Base-by-base conservation (phyloP, 1,140 invertebrate species). In the Neodiprion pinetum region DNA sequence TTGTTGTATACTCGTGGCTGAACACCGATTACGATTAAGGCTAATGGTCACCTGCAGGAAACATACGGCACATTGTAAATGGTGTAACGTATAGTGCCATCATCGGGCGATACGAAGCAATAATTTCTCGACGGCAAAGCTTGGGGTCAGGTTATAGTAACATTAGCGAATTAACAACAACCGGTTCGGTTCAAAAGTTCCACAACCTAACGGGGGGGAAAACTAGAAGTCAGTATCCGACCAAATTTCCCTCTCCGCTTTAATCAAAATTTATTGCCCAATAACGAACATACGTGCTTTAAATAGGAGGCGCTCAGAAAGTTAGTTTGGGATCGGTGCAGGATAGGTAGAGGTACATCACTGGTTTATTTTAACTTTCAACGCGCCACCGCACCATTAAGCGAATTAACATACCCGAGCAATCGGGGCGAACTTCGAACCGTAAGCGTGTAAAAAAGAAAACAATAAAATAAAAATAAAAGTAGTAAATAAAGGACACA, bases 131-230 rank as follows among this genome's bases (percentile, higher is more conserved):
- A 61, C 11, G 9, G 53, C 11, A 61, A 61, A 5, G 53, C 3
- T 4, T 61, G 53, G n/a, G 53, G 53, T 61, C 11, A 61, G 11
- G 53, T 61, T 61, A 61, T 61, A 14, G 53, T 61, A 14, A 61
- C 53, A 61, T 61, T 61, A 61, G 53, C 53, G 53, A 61, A 61
- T 61, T 61, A 61, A 61, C 53, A 61, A 61, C 53, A 17, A 61
- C 53, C 53, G 53, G 53, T 61, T 61, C 53, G 53, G 3, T 61
- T 61, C 53, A 61, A 17, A 61, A 61, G 53, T 61, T 61, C 53
- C 53, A 61, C 7, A 61, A 12, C n/a, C 53, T 17, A 61, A 61
- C 53, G 53, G 53, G 53, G 53, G 53, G n/a, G 50, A 14, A 61
- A 61, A 40, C 28, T 40, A 40, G 28, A 40, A 61, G 28, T 40